phyloP scores from a whole-genome alignment of 2,797 vertebrate genomes.

The Crossoptilon crossoptilon region DNA sequence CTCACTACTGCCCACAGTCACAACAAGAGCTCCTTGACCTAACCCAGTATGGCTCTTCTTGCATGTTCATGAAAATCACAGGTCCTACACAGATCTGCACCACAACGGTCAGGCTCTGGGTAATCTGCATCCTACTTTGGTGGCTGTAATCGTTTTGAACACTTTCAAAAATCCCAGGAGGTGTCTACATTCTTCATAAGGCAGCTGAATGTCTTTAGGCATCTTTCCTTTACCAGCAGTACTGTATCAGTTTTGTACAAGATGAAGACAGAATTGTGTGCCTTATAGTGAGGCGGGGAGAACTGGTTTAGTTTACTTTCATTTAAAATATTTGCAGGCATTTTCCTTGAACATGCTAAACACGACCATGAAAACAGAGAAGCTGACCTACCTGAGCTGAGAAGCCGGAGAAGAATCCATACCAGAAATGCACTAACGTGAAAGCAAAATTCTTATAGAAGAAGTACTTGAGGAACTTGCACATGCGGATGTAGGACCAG shows the following conservation, averaged over 20 bases:
- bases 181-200: background rate
- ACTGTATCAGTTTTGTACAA: background rate
- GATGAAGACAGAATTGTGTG: background rate
- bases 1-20: background rate
- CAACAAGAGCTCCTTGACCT: background rate
- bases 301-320: background rate
- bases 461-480: constrained; percentile 94
- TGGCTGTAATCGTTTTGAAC: background rate
- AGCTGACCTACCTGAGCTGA: constrained; percentile 92
- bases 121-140: background rate
- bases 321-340: background rate
- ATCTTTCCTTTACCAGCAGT: background rate
- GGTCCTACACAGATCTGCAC: background rate
- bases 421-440: constrained; percentile 96
- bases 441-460: constrained; percentile 99
- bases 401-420: constrained; percentile 94
- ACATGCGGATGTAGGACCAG: constrained; percentile 97
- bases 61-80: background rate
- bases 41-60: background rate
- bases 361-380: rapidly evolving
- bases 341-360: background rate
- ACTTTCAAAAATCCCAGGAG: background rate
- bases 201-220: background rate
- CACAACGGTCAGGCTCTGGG: background rate
- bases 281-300: background rate